A percentile compares a stretch with the other conserved stretches of the same genome.
phyloP scores from a whole-genome alignment of 1,140 invertebrate genomes.

The Acyrthosiphon pisum region DNA sequence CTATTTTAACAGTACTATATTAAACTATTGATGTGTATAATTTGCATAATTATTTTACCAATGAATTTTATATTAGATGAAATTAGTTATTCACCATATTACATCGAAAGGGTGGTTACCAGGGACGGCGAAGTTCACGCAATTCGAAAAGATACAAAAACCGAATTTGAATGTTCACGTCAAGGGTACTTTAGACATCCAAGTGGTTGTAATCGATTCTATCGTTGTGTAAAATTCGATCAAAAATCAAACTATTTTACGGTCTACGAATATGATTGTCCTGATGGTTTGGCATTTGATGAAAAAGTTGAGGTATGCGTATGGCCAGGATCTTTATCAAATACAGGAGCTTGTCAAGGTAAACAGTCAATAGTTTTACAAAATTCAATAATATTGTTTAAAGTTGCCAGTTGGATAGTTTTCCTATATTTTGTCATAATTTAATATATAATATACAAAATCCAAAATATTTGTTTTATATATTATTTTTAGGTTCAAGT shows the following conservation, averaged over 20 bases:
- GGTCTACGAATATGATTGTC: slow-evolving; percentile 84
- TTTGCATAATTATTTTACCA: neutral
- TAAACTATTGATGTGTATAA: neutral
- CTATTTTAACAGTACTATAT: slow-evolving; percentile 44
- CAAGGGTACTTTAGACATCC: slow-evolving; percentile 76
- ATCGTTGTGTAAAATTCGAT: slow-evolving; percentile 83
- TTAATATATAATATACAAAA: neutral
- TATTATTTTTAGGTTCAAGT: slow-evolving; percentile 68
- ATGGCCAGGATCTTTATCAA: slow-evolving; percentile 77
- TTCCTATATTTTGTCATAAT: neutral
- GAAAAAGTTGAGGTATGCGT: slow-evolving; percentile 80
- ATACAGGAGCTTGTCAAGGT: slow-evolving; percentile 73
- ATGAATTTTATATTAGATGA: slow-evolving; percentile 36
- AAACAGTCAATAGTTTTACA: slow-evolving; percentile 6
- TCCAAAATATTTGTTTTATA: neutral
- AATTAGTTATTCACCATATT: slow-evolving; percentile 68
- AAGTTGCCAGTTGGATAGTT: neutral
- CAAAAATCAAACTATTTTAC: slow-evolving; percentile 77
- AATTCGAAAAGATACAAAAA: slow-evolving; percentile 74
- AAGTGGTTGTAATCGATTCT: slow-evolving; percentile 68
- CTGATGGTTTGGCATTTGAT: slow-evolving; percentile 80
- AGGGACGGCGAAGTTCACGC: slow-evolving; percentile 75
- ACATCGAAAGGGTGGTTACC: slow-evolving; percentile 77
- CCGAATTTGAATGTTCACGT: slow-evolving; percentile 76
- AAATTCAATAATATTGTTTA: neutral